phyloP scores from a whole-genome alignment of 2,888 invertebrate genomes.

The Lepas anatifera region DNA sequence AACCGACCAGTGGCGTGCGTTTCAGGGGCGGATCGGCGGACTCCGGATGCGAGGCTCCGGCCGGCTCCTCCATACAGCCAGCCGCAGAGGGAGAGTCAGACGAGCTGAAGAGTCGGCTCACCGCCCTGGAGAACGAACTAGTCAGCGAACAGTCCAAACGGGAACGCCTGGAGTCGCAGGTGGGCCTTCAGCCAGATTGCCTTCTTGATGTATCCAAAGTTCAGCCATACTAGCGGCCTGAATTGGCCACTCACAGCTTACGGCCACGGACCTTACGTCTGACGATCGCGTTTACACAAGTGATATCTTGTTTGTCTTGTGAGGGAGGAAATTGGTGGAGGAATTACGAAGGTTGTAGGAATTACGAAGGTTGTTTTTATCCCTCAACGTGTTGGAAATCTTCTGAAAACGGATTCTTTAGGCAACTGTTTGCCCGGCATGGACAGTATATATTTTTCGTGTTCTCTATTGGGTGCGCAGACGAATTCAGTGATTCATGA shows the following conservation, averaged over 20 bases:
- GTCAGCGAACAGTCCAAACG: not conserved
- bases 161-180: not conserved
- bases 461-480: no score
- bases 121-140: not conserved
- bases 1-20: no score
- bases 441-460: no score
- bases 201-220: not conserved
- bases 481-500: no score
- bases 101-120: not conserved
- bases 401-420: no score
- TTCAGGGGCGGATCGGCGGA: not conserved
- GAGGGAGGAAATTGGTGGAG: not conserved
- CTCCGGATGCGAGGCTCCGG: not conserved
- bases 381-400: no score
- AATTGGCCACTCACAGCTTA: not conserved
- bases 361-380: not conserved
- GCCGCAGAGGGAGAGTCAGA: not conserved
- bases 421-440: no score
- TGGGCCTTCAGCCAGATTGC: not conserved
- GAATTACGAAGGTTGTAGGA: not conserved
- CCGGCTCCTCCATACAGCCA: not conserved
- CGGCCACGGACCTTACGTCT: not conserved
- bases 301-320: not conserved
- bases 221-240: not conserved
- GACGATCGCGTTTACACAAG: not conserved